These are phyloP conservation scores for Drosophila mimetica DNA, from an alignment of 2,888 invertebrate genomes.

Conservation along the genomic window DNA sequence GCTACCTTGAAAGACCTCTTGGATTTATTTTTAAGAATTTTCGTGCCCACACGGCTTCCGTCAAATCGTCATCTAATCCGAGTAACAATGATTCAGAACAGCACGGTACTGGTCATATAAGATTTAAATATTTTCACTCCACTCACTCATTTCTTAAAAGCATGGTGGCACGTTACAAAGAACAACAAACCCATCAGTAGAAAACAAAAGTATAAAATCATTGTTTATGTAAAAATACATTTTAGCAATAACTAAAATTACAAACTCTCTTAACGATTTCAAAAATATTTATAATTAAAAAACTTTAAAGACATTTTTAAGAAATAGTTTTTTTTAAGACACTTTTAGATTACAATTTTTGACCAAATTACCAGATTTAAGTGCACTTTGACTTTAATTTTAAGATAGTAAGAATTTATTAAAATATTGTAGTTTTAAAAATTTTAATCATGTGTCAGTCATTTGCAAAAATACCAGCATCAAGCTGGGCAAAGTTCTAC, in stretches of 20 bases:
- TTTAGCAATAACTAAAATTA: no score
- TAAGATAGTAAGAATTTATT: no score
- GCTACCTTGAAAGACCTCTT: slow-evolving; percentile 16
- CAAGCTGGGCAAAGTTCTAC: background rate
- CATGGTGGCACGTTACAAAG: slow-evolving; percentile 35
- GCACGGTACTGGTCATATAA: slow-evolving; percentile 20
- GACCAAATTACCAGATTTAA: no score
- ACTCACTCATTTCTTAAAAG: slow-evolving; percentile 51
- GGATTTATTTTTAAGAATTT: slow-evolving; percentile 18
- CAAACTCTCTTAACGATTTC: no score
- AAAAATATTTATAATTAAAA: no score
- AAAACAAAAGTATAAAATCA: no score
- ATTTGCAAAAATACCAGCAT: background rate
- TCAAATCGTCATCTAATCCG: slow-evolving; percentile 20
- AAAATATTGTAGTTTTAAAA: background rate
- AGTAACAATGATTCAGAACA: slow-evolving; percentile 25
- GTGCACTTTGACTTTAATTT: no score
- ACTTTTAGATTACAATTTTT: no score
- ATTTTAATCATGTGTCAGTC: background rate
- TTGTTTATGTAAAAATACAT: no score
- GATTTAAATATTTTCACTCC: slow-evolving; percentile 55
- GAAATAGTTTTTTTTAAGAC: no score
- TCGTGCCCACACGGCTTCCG: slow-evolving; percentile 50
- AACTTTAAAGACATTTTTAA: no score
- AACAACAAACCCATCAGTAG: no score